Conservation (phyloP, 2,113 vertebrate genomes). For the Leptobrachium leishanense region DNA sequence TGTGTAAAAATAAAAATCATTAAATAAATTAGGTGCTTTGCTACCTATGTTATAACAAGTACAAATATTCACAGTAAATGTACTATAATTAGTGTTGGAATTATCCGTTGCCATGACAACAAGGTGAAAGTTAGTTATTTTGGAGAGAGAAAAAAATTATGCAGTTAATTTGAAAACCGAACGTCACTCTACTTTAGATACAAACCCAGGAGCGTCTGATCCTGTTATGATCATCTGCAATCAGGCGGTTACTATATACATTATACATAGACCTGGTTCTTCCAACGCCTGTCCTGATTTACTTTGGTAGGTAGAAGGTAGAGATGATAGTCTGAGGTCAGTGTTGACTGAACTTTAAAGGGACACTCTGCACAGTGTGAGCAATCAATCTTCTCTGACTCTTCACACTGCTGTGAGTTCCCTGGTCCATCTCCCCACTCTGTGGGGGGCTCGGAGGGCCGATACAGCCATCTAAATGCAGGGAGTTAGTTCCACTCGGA, state of each 20-base stretch:
- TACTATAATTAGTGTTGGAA: slow-evolving; percentile 21
- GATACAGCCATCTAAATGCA: no score
- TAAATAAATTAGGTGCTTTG: no score
- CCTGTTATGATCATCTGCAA: neutral
- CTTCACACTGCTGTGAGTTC: no score
- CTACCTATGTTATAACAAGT: neutral
- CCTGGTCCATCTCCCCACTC: no score
- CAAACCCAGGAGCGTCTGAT: neutral
- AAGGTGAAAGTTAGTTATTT: neutral
- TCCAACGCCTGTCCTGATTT: neutral
- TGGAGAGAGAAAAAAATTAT: neutral
- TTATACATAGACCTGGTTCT: neutral
- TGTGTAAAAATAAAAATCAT: no score
- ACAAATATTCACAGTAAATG: slow-evolving; percentile 12
- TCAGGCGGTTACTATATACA: neutral
- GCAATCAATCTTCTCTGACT: no score
- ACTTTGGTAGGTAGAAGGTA: no score
- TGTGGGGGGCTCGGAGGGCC: no score
- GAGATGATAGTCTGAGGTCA: no score
- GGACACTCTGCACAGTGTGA: no score
- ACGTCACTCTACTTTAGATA: neutral
- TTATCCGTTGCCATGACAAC: slow-evolving; percentile 32
- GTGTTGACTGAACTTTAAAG: no score
- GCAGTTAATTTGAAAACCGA: neutral
- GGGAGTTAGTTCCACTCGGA: no score